These are phyloP conservation scores for Oreonectes daqikongensis DNA, from an alignment of 2,797 vertebrate species.

Conservation along the genomic window DNA sequence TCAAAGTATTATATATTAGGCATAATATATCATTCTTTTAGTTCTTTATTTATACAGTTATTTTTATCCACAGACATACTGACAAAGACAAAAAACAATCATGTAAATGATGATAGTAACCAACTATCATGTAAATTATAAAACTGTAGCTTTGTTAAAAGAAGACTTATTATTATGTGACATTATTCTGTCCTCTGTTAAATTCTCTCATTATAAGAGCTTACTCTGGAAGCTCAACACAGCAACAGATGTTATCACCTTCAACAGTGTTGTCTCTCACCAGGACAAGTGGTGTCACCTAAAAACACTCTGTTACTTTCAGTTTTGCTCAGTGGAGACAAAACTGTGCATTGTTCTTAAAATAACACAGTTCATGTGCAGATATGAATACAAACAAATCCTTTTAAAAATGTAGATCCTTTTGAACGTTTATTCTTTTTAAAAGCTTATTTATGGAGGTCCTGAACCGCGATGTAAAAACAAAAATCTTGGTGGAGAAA, in stretches of 20 bases:
- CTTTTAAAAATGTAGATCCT: too few species aligned
- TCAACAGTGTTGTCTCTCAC: slow-evolving; percentile 6
- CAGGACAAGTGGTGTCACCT: slow-evolving; percentile 30
- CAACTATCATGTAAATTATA: too few species aligned
- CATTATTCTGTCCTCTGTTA: not conserved
- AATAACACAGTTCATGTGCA: not conserved
- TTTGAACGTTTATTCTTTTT: too few species aligned
- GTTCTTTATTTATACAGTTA: too few species aligned
- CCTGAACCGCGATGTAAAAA: too few species aligned
- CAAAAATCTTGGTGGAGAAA: too few species aligned
- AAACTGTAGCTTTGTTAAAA: not conserved
- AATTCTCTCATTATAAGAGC: slow-evolving; percentile 12
- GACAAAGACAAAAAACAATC: too few species aligned
- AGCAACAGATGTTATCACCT: slow-evolving; percentile 30
- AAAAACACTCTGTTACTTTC: slow-evolving; percentile 1
- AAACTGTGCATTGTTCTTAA: not conserved
- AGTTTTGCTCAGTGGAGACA: not conserved
- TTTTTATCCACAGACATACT: too few species aligned
- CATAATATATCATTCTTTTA: too few species aligned
- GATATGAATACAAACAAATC: too few species aligned
- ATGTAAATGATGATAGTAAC: too few species aligned
- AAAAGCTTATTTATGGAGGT: too few species aligned
- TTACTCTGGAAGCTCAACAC: not conserved
- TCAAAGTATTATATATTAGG: not conserved
- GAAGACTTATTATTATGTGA: not conserved